Evolutionary conservation across 37 sponge, comb jelly and placozoan species (phyloP).

Genomic region (Hormiphora californensis): DNA sequence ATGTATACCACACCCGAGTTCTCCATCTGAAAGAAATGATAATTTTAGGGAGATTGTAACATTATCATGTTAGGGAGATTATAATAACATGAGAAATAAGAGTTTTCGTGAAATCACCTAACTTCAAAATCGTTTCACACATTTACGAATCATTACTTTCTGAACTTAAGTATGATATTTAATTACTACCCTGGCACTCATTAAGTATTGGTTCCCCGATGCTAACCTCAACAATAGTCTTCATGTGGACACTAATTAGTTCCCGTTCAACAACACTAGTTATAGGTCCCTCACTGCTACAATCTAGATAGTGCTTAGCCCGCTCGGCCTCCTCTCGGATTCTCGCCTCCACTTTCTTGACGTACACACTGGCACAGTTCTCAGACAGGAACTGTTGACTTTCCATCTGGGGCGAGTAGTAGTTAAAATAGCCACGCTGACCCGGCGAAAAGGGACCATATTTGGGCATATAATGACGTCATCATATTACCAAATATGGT

Average conservation of each 20-base stretch:
- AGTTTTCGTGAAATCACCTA: background rate
- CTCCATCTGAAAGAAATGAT: slow-evolving; percentile 89
- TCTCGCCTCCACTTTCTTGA: slow-evolving; percentile 90
- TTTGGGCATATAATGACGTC: too few relatives aligned
- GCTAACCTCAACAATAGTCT: slow-evolving; percentile 83
- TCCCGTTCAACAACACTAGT: slow-evolving; percentile 91
- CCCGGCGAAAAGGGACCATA: too few relatives aligned
- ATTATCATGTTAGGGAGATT: background rate
- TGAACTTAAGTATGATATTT: background rate
- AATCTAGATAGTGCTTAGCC: slow-evolving; percentile 88
- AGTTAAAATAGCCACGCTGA: too few relatives aligned
- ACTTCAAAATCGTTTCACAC: too few relatives aligned
- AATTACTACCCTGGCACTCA: background rate
- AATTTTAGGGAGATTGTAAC: too few relatives aligned
- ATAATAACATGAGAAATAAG: background rate
- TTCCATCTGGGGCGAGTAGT: slow-evolving; percentile 81
- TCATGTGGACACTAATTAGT: slow-evolving; percentile 85
- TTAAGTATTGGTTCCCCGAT: background rate
- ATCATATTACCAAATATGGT: too few relatives aligned
- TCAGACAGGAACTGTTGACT: slow-evolving; percentile 93
- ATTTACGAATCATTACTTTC: too few relatives aligned
- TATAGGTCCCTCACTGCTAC: slow-evolving; percentile 78
- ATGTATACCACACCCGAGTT: slow-evolving; percentile 97
- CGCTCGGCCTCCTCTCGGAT: slow-evolving; percentile 87
- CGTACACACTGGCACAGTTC: slow-evolving; percentile 95